Evolutionary conservation across 2,797 vertebrate genomes (phyloP).

Genomic region (Enteromius paludinosus): DNA sequence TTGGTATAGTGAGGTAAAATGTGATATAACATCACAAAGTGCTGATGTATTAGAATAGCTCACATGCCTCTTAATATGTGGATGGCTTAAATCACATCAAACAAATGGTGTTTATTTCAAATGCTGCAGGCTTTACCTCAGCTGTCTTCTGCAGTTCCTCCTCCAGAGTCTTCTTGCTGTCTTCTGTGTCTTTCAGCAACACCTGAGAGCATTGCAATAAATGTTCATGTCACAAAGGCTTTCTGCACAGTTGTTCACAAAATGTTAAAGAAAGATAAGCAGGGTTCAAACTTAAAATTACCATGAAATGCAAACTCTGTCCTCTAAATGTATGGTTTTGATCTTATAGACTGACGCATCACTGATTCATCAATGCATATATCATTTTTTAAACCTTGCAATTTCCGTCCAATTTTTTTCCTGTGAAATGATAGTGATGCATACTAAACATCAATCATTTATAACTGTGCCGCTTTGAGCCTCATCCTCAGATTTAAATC

Average conservation of each 20-base stretch:
- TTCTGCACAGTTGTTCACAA: neutral
- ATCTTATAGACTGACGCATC: neutral
- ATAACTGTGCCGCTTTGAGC: neutral
- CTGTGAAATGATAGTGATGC: neutral
- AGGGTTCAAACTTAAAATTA: neutral
- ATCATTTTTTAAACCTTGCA: neutral
- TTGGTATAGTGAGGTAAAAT: neutral
- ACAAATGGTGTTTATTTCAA: neutral
- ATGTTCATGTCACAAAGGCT: neutral
- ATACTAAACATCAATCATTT: neutral
- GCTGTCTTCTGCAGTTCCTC: constrained; percentile 86
- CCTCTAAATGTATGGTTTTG: neutral
- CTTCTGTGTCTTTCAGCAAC: constrained; percentile 84
- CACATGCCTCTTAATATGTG: neutral
- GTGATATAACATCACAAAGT: neutral
- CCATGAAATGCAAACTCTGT: neutral
- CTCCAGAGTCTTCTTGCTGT: constrained; percentile 84
- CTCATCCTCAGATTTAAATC: too few relatives aligned
- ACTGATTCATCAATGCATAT: neutral
- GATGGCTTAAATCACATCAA: neutral
- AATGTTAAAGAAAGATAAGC: neutral
- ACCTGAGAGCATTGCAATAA: constrained; percentile 69
- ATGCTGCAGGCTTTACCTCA: constrained; percentile 74
- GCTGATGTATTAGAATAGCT: neutral
- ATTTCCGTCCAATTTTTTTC: neutral